Evolutionary conservation across 2,113 vertebrate species (phyloP), one percentile per base, ranked within the genome.

Genomic region (Paraplagusia blochii): DNA sequence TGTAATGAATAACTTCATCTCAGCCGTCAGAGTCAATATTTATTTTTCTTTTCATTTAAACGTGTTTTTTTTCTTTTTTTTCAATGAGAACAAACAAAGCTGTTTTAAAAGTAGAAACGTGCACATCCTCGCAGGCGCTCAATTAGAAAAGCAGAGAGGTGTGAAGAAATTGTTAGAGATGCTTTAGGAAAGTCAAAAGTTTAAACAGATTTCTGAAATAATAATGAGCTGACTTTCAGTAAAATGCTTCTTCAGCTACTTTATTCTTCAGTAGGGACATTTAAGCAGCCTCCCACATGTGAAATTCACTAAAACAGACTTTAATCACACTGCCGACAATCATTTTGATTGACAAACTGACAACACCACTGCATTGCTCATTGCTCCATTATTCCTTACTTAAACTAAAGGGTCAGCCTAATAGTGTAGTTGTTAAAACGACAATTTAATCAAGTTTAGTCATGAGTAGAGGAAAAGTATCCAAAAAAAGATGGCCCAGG

Each of bases 141-240:
- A 79, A 76, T 79, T 79, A 71, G 53, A 50, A 29, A 59, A 50
- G 13, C 4, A 9, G n/a, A 46, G 9, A 40, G 29, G 60, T 38
- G 46, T 58, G 73, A 68, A 56, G 42, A 71, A 48, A 35, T 9
- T 3, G 33, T 22, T 19, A 8, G 3, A 16, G 47, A 14, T 34
- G 16, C 46, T 51, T 63, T 53, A 59, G 44, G 49, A 50, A 55
- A 58, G 69, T 67, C 50, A 65, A 51, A 71, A 66, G 14, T 55
- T 40, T 36, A 34, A 39, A 29, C 13, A 29, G 46, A 48, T 48
- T 48, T 38, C 9, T 38, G 36, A 38, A 40, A 13, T 40, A 29
- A 14, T 12, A 10, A 14, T 33, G 46, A 29, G 14, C 29, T 11
- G n/a, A 13, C 46, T 29, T 74, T 57, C 63, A 59, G 36, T 47